Conservation (phyloP, 1,140 invertebrate genomes). For the Cydia fagiglandana region DNA sequence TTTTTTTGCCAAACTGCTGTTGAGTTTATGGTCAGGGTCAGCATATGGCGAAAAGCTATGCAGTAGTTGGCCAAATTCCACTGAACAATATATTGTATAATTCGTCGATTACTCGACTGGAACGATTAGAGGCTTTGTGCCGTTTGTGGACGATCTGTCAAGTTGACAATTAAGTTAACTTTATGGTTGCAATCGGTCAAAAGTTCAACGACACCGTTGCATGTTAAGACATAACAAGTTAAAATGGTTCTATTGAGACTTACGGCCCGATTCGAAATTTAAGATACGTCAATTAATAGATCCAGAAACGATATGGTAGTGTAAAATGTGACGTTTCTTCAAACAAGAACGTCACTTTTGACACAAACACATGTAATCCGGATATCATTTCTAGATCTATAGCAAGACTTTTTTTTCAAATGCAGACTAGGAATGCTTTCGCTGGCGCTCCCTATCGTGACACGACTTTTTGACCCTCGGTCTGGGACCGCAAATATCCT, state of each 20-base stretch:
- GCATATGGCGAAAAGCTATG: constrained; percentile 68
- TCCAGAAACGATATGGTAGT: no score
- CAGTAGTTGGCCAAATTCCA: constrained; percentile 61
- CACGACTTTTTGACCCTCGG: background rate
- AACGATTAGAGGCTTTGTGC: background rate
- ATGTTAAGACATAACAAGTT: constrained; percentile 4
- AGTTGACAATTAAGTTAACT: background rate
- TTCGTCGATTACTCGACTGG: constrained; percentile 4
- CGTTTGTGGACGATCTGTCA: background rate
- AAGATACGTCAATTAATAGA: no score
- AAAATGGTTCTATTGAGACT: background rate
- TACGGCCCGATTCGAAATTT: no score
- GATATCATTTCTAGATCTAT: no score
- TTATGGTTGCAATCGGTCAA: constrained; percentile 2
- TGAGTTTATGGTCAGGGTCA: constrained; percentile 71
- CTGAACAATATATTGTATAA: constrained; percentile 38
- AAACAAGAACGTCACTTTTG: no score
- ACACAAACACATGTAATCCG: no score
- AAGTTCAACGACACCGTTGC: background rate
- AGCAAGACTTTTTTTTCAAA: no score
- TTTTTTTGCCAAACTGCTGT: constrained; percentile 27
- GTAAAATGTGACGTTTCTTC: no score
- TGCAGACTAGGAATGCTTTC: no score
- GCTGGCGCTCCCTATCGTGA: background rate
- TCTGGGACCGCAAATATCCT: background rate